Base-by-base conservation (phyloP, 2,888 invertebrate species). In the Carterocephalus palaemon region DNA sequence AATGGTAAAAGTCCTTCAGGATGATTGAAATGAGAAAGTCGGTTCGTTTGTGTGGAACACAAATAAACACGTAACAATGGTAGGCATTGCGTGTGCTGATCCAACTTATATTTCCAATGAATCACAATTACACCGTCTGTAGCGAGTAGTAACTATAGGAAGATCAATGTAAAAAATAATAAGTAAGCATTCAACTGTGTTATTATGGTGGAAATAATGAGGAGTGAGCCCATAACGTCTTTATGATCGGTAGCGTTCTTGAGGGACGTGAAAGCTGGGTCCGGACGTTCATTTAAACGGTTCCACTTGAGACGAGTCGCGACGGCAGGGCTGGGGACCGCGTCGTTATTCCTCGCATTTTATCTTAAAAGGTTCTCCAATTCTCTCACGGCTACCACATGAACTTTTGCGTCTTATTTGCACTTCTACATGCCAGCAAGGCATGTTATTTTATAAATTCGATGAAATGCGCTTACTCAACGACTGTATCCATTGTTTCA, bases 271-370 rank as follows among this genome's bases (percentile, higher is more conserved):
- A 56, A 53, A 56, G 57, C 51, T 62, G 60, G 64, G 64, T 63
- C 55, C 59, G 62, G 59, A 62, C 64, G 69, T 64, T 71, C 63
- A 67, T 70, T 73, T 75, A 67, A 69, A 70, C 63, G 69, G 66
- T 60, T 59, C 70, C 61, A 67, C 69, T 70, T 59, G 70, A 71
- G 70, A 70, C 70, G 60, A 67, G 68, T 67, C 63, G 66, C 69
- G 67, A 24, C 23, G 63, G 67, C 69, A 62, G 57, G 60, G 64
- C 60, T 62, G 52, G 58, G 56, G 57, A 67, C 60, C 64, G 63
- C 56, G 61, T 75, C 64, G 67, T 73, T 75, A 69, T 56, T 75
- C 66, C 57, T 52, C 56, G 57, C 57, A 60, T 62, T 67, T 67
- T 67, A 65, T 61, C 52, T 49, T 29, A 53, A 53, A 57, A 60